Evolutionary conservation across 2,797 vertebrate genomes (phyloP).

Genomic region (Pangasius mekongensis): DNA sequence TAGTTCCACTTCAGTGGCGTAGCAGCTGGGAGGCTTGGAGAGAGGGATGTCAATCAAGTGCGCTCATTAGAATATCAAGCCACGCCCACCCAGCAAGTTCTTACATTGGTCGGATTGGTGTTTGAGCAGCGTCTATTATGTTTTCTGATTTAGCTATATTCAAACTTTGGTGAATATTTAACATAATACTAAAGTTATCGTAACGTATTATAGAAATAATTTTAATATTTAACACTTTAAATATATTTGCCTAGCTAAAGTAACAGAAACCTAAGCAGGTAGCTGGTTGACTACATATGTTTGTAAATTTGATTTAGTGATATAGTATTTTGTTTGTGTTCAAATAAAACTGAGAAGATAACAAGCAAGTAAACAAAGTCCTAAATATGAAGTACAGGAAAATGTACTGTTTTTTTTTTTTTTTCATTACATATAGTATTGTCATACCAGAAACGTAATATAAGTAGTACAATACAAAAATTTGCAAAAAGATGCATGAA

Average conservation of each 20-base stretch:
- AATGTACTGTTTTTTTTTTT: neutral
- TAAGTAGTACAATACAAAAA: neutral
- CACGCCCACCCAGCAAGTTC: neutral
- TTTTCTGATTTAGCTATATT: neutral
- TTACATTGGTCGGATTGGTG: neutral
- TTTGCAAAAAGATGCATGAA: neutral
- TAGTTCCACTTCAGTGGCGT: constrained; percentile 9
- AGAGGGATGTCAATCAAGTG: constrained; percentile 13
- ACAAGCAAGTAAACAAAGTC: neutral
- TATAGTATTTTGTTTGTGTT: neutral
- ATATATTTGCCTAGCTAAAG: neutral
- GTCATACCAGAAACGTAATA: neutral
- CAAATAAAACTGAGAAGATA: neutral
- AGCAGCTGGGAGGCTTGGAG: neutral
- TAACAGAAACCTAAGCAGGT: neutral
- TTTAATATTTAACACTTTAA: neutral
- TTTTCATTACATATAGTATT: neutral
- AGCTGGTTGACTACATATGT: neutral
- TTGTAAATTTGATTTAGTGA: neutral
- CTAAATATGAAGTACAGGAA: neutral
- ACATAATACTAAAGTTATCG: neutral
- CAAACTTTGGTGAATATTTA: neutral
- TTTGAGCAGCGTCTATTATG: neutral
- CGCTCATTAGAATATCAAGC: neutral
- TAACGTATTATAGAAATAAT: neutral